Percentiles rank a stretch among this genome's conserved stretches.
Conservation (phyloP, 2,797 vertebrate species). For the Myotis myotis region DNA sequence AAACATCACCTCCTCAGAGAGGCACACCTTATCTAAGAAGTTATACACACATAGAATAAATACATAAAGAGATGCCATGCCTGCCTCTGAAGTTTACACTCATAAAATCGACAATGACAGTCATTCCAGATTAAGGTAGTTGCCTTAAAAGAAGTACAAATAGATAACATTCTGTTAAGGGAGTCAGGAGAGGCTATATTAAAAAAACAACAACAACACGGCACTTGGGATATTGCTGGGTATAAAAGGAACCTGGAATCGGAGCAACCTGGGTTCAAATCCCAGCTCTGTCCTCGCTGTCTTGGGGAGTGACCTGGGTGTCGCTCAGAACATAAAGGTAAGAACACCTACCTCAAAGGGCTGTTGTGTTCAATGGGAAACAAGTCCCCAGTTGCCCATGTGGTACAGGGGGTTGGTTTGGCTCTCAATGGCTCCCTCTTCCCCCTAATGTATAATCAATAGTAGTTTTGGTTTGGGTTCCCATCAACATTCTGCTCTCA, state of each 20-base stretch:
- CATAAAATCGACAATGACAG: background rate
- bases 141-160: background rate
- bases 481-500: background rate
- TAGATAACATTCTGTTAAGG: background rate
- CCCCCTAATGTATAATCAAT: background rate
- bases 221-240: background rate
- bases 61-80: background rate
- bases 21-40: background rate
- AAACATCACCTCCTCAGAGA: background rate
- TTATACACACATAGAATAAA: background rate
- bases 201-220: background rate
- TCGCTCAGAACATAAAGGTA: background rate
- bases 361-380: background rate
- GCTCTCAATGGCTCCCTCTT: background rate
- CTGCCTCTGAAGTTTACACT: background rate
- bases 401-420: background rate
- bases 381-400: accelerated
- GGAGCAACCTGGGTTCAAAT: background rate
- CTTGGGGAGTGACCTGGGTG: background rate
- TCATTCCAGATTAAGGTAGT: background rate
- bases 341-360: background rate
- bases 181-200: background rate
- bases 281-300: background rate
- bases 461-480: background rate
- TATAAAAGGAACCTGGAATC: background rate